phyloP scores from a whole-genome alignment of 1,140 invertebrate species.

The Drosophila takahashii region DNA sequence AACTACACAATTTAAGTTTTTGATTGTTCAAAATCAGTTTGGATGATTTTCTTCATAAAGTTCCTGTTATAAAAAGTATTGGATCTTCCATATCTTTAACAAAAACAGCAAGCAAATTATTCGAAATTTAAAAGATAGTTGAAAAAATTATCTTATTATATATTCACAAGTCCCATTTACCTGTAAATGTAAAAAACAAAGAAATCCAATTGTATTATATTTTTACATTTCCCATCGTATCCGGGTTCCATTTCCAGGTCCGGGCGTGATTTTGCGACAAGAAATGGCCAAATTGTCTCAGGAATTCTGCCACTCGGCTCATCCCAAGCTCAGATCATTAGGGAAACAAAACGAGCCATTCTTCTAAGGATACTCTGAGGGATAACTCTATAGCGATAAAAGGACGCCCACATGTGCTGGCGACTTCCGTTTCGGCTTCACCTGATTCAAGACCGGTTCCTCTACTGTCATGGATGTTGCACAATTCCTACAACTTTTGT shows the following conservation, averaged over 20 bases:
- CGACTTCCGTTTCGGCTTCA: constrained; percentile 72
- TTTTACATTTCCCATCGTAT: constrained; percentile 9
- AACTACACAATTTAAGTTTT: too few species aligned
- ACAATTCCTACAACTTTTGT: constrained; percentile 55
- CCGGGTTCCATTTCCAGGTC: not conserved
- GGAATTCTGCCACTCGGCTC: constrained; percentile 25
- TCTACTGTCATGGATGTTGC: constrained; percentile 43
- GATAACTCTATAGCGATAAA: constrained; percentile 6
- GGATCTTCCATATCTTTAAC: too few species aligned
- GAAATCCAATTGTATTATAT: constrained; percentile 6
- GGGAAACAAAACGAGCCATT: constrained; percentile 20
- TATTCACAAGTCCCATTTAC: not conserved
- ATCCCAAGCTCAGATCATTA: constrained; percentile 49
- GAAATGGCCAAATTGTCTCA: constrained; percentile 43
- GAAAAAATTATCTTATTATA: not conserved
- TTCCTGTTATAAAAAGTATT: too few species aligned
- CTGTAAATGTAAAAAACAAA: not conserved
- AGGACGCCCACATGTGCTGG: constrained; percentile 47
- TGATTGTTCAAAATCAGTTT: not conserved
- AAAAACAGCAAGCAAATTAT: too few species aligned
- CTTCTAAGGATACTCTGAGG: constrained; percentile 6
- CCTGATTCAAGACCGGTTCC: constrained; percentile 64
- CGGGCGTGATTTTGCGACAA: constrained; percentile 46
- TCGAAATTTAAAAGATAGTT: not conserved
- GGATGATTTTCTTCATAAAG: too few species aligned